A percentile compares a stretch with the other conserved stretches of the same genome.
Evolutionary conservation across 53 echinoderm and acorn worm genomes (phyloP).

Genomic region (Crossaster papposus): DNA sequence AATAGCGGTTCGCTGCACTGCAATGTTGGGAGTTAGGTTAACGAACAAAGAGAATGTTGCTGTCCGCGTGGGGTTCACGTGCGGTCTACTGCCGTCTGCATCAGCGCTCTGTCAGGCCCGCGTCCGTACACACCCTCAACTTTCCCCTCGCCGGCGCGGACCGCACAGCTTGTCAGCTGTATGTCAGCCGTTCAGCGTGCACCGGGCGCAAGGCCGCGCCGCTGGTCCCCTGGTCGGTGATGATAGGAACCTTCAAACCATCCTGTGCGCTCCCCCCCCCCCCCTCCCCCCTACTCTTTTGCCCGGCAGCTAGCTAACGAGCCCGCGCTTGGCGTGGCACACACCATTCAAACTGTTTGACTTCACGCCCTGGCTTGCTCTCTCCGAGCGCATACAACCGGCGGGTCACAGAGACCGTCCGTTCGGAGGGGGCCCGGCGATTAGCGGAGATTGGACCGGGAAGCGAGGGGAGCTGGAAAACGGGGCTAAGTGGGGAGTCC

Average conservation of each 20-base stretch:
- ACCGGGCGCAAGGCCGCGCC: not conserved
- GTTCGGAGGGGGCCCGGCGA: conserved; percentile 1
- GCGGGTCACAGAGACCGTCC: not conserved
- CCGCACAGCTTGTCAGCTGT: conserved; percentile 39
- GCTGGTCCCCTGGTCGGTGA: not conserved
- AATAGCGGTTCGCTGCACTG: conserved; percentile 32
- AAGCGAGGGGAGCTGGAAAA: not conserved
- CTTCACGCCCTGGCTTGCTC: conserved; percentile 37
- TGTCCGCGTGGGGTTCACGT: not conserved
- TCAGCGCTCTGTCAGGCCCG: conserved; percentile 18
- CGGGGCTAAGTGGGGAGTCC: conserved; percentile 6
- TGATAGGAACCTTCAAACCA: not conserved
- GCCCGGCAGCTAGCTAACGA: conserved; percentile 21
- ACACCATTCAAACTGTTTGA: conserved; percentile 19
- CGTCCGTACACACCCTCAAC: conserved; percentile 40
- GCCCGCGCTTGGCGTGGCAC: not conserved
- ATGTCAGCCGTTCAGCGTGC: conserved; percentile 12
- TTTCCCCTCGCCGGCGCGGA: not conserved
- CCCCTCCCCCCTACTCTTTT: too few relatives aligned
- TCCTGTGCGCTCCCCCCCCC: not conserved
- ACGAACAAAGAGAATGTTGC: conserved; percentile 15
- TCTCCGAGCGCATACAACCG: not conserved
- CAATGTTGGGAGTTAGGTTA: conserved; percentile 49
- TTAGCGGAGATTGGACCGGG: conserved; percentile 26
- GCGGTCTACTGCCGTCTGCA: not conserved